A percentile compares a stretch with the other conserved stretches of the same genome.
These are phyloP conservation scores for Lonchura striata DNA, from an alignment of 2,113 vertebrate genomes.

Conservation along the genomic window DNA sequence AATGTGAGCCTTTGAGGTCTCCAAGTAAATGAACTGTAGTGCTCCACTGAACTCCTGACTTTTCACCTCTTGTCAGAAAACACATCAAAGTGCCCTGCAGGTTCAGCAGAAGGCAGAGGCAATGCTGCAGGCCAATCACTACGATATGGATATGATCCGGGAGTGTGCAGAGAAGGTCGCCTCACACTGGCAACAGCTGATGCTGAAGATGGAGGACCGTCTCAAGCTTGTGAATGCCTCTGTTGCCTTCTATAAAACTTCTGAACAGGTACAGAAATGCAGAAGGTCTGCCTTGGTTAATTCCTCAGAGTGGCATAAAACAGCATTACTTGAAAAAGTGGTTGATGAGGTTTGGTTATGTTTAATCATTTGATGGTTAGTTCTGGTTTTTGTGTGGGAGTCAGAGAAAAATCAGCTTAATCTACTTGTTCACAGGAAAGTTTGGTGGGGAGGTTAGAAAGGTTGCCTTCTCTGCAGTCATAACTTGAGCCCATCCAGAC, in stretches of 20 bases:
- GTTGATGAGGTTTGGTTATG: not conserved
- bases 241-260: slow-evolving; percentile 98
- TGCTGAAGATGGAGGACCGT: slow-evolving; percentile 99
- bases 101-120: slow-evolving; percentile 98
- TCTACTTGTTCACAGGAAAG: not conserved
- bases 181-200: slow-evolving; percentile 98
- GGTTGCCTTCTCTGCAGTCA: not conserved
- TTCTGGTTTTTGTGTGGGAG: not conserved
- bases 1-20: not conserved
- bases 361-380: not conserved
- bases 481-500: not conserved
- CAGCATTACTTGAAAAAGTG: not conserved
- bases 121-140: slow-evolving; percentile 96
- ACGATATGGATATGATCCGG: slow-evolving; percentile 97
- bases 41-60: not conserved
- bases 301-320: not conserved
- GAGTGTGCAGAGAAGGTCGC: slow-evolving; percentile 98
- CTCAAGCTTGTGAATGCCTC: slow-evolving; percentile 99
- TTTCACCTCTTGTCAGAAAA: slow-evolving; percentile 80
- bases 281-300: not conserved
- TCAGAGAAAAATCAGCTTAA: not conserved
- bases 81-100: slow-evolving; percentile 97
- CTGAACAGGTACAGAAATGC: slow-evolving; percentile 85
- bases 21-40: not conserved
- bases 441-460: not conserved